phyloP scores from a whole-genome alignment of 2,888 invertebrate genomes.

The Drosophila atripex region DNA sequence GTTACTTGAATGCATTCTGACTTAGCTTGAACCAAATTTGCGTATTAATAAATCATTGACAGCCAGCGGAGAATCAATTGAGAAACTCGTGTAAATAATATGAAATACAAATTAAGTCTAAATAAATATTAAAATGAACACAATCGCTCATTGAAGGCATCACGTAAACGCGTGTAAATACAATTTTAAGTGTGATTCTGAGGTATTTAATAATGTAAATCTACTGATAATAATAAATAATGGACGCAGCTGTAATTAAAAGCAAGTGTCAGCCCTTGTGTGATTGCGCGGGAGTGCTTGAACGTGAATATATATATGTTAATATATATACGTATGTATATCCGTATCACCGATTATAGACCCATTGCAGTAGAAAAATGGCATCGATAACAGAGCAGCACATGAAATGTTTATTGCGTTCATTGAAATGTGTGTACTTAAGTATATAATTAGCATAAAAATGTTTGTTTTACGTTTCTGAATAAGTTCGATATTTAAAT shows the following conservation, averaged over 20 bases:
- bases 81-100: slow-evolving; percentile 55
- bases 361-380: slow-evolving; percentile 22
- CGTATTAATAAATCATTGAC: slow-evolving; percentile 32
- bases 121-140: slow-evolving; percentile 31
- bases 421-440: slow-evolving; percentile 61
- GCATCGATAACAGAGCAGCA: slow-evolving; percentile 31
- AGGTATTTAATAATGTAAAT: slow-evolving; percentile 63
- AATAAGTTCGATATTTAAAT: slow-evolving; percentile 58
- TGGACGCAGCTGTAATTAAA: slow-evolving; percentile 41
- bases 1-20: slow-evolving; percentile 10
- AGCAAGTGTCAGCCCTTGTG: slow-evolving; percentile 39
- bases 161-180: slow-evolving; percentile 69
- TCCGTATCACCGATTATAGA: slow-evolving; percentile 30
- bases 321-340: slow-evolving; percentile 23
- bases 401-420: slow-evolving; percentile 55
- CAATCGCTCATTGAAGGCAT: slow-evolving; percentile 53
- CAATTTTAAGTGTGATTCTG: slow-evolving; percentile 51
- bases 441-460: slow-evolving; percentile 48
- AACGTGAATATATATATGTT: slow-evolving; percentile 23
- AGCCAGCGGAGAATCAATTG: slow-evolving; percentile 2
- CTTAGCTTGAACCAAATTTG: slow-evolving; percentile 24
- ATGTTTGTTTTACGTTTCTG: slow-evolving; percentile 52
- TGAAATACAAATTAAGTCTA: slow-evolving; percentile 34
- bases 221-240: slow-evolving; percentile 66
- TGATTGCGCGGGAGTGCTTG: slow-evolving; percentile 18